Conservation (phyloP, 1,140 invertebrate genomes). For the Tetramorium parvispinum region DNA sequence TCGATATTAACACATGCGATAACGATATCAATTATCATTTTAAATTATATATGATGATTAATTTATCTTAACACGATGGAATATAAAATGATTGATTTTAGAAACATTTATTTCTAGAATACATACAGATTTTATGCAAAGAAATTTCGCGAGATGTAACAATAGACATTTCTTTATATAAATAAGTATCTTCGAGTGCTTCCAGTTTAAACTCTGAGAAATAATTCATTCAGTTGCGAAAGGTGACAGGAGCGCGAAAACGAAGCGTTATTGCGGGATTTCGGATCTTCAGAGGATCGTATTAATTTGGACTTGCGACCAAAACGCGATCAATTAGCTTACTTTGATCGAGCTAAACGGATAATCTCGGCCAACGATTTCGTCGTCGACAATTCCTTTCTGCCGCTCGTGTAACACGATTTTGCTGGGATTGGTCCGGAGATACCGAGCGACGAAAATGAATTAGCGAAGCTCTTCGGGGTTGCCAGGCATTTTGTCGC, state of each 20-base stretch:
- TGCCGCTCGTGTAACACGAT: conserved; percentile 53
- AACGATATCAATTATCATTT: background rate
- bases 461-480: conserved; percentile 61
- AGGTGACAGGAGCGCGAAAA: background rate
- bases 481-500: conserved; percentile 28
- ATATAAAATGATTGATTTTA: background rate
- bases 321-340: conserved; percentile 68
- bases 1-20: background rate
- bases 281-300: conserved; percentile 22
- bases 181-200: background rate
- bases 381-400: conserved; percentile 61
- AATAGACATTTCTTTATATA: background rate
- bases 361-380: conserved; percentile 67
- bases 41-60: background rate
- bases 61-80: background rate
- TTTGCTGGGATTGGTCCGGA: conserved; percentile 60
- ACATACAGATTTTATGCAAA: background rate
- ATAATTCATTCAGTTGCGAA: conserved; percentile 20
- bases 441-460: conserved; percentile 59
- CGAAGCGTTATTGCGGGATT: conserved; percentile 23
- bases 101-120: background rate
- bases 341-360: conserved; percentile 67
- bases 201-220: background rate
- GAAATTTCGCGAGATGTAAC: background rate
- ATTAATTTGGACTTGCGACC: conserved; percentile 31